Conservation (phyloP, 2,888 invertebrate genomes). For the Chromoteleia sp. region DNA sequence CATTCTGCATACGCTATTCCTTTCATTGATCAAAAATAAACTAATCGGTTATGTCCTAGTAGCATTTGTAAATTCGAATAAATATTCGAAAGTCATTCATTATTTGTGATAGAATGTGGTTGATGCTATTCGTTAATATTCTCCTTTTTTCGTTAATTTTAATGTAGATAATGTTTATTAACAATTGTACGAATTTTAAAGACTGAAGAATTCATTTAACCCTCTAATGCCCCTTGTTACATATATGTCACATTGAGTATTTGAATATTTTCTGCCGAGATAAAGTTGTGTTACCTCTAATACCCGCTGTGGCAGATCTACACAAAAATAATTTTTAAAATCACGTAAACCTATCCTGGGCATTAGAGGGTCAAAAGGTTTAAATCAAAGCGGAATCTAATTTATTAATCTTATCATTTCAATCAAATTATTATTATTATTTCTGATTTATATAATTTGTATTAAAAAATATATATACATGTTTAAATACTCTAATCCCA, state of each 20-base stretch:
- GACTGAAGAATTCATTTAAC: neutral
- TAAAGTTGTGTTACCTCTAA: too few species aligned
- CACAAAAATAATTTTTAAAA: too few species aligned
- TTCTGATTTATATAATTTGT: too few species aligned
- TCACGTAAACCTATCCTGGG: too few species aligned
- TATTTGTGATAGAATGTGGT: neutral
- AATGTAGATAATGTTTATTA: neutral
- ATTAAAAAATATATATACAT: too few species aligned
- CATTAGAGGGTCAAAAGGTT: too few species aligned
- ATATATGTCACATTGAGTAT: too few species aligned
- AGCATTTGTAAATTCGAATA: conserved; percentile 7
- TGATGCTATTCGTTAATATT: neutral
- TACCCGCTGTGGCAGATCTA: too few species aligned
- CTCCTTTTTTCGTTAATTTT: neutral
- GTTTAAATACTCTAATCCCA: too few species aligned
- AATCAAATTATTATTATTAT: neutral
- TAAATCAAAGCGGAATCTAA: conserved; percentile 1
- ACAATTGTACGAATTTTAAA: neutral
- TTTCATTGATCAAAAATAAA: conserved; percentile 12
- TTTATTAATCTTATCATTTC: conserved; percentile 2
- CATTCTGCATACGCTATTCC: conserved; percentile 8
- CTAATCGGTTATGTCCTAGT: conserved; percentile 13
- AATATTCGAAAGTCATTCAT: neutral
- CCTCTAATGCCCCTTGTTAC: too few species aligned
- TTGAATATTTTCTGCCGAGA: too few species aligned